These are phyloP conservation scores for Amblyteles armatorius DNA, from an alignment of 2,888 invertebrate species.

Conservation along the genomic window DNA sequence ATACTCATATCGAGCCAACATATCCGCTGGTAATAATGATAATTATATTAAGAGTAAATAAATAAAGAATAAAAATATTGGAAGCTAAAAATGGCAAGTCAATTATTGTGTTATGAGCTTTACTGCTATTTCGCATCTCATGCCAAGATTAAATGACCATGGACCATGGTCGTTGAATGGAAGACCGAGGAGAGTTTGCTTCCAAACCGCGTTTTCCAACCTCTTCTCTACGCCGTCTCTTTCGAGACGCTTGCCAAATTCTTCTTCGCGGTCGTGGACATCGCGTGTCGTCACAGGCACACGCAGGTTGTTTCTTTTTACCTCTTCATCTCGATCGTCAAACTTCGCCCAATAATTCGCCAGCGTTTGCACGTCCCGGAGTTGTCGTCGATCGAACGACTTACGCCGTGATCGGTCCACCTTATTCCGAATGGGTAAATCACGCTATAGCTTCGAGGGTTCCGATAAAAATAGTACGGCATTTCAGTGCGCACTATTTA, in stretches of 20 bases:
- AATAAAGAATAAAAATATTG: no score
- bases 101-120: constrained; percentile 15
- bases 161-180: constrained; percentile 53
- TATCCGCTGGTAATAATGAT: no score
- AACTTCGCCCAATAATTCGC: neutral
- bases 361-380: neutral
- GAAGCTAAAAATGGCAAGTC: no score
- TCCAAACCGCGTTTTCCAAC: constrained; percentile 25
- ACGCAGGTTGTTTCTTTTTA: neutral
- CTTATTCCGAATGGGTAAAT: neutral
- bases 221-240: constrained; percentile 5
- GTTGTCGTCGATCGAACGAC: neutral
- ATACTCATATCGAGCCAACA: no score
- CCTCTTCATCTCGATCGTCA: neutral
- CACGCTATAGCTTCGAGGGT: neutral
- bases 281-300: neutral
- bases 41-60: no score
- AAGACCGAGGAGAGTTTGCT: constrained; percentile 1
- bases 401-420: neutral
- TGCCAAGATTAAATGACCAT: constrained; percentile 56
- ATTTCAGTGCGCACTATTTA: constrained; percentile 83
- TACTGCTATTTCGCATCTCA: constrained; percentile 13
- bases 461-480: constrained; percentile 83
- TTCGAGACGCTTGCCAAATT: constrained; percentile 43
- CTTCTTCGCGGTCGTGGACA: constrained; percentile 19